phyloP scores from a whole-genome alignment of 1,140 invertebrate genomes.

The Lineus longissimus region DNA sequence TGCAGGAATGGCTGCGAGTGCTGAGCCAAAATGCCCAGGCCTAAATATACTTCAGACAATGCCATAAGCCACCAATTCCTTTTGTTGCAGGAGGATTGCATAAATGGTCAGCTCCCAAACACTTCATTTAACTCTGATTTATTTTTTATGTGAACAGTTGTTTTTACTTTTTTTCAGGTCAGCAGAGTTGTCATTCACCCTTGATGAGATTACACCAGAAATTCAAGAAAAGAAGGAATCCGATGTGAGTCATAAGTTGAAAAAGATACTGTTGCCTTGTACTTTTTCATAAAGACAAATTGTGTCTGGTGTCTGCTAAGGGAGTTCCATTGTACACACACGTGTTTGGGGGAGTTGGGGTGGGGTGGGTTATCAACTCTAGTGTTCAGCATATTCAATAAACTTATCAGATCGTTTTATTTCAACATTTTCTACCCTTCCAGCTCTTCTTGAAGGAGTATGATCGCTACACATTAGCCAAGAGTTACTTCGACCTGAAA shows the following conservation, averaged over 20 bases:
- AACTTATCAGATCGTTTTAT: background rate
- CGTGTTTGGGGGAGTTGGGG: no score
- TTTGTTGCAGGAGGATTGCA: background rate
- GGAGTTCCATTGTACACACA: background rate
- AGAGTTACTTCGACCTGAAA: slow-evolving; percentile 85
- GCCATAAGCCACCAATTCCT: background rate
- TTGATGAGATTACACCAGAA: slow-evolving; percentile 61
- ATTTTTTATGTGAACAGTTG: slow-evolving; percentile 4
- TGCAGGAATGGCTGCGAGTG: background rate
- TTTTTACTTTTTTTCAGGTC: slow-evolving; percentile 58
- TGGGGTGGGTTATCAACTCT: background rate
- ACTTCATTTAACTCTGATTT: slow-evolving; percentile 5
- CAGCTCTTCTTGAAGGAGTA: slow-evolving; percentile 57
- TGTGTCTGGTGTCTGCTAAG: background rate
- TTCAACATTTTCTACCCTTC: slow-evolving; percentile 17
- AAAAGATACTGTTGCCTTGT: background rate
- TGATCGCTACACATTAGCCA: slow-evolving; percentile 72
- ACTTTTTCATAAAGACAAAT: background rate
- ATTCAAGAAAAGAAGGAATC: slow-evolving; percentile 15
- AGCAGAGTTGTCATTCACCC: slow-evolving; percentile 74
- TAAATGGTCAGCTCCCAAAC: background rate
- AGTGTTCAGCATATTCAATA: background rate
- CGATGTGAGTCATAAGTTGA: slow-evolving; percentile 15
- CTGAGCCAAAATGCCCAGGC: background rate
- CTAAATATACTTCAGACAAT: background rate